Conservation (phyloP, 2,797 vertebrate genomes). For the Bovichtus diacanthus region DNA sequence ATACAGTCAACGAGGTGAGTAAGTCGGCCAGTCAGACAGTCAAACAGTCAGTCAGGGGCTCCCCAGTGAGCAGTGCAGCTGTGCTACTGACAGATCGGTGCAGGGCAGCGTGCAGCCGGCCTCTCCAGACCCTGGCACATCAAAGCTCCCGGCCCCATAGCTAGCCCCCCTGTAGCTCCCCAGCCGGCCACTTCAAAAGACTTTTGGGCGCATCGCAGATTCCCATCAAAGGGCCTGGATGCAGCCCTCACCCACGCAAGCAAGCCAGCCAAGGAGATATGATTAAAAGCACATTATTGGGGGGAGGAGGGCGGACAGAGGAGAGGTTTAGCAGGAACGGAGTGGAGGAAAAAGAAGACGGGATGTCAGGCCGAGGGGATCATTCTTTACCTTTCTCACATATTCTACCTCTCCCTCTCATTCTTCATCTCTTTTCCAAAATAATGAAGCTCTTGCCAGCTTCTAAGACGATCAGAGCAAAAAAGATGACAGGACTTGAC, state of each 20-base stretch:
- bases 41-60: slow-evolving; percentile 55
- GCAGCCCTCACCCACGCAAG: slow-evolving; percentile 73
- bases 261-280: slow-evolving; percentile 79
- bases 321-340: slow-evolving; percentile 52
- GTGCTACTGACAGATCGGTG: slow-evolving; percentile 87
- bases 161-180: slow-evolving; percentile 82
- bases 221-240: slow-evolving; percentile 83
- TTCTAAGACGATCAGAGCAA: slow-evolving; percentile 48
- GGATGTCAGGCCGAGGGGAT: slow-evolving; percentile 49
- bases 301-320: slow-evolving; percentile 55
- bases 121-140: slow-evolving; percentile 80
- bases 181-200: slow-evolving; percentile 88
- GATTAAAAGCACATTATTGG: slow-evolving; percentile 83
- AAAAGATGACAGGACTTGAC: slow-evolving; percentile 57
- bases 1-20: slow-evolving; percentile 58
- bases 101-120: slow-evolving; percentile 85
- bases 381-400: slow-evolving; percentile 43
- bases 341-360: slow-evolving; percentile 43
- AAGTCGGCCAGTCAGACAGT: slow-evolving; percentile 36
- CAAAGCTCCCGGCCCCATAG: slow-evolving; percentile 78
- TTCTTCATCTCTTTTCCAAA: slow-evolving; percentile 29
- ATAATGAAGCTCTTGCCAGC: slow-evolving; percentile 38
- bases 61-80: slow-evolving; percentile 75
- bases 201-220: slow-evolving; percentile 84
- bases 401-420: slow-evolving; percentile 14